Base-by-base conservation (phyloP, 2,113 vertebrate species). In the Hemichromis elongatus region DNA sequence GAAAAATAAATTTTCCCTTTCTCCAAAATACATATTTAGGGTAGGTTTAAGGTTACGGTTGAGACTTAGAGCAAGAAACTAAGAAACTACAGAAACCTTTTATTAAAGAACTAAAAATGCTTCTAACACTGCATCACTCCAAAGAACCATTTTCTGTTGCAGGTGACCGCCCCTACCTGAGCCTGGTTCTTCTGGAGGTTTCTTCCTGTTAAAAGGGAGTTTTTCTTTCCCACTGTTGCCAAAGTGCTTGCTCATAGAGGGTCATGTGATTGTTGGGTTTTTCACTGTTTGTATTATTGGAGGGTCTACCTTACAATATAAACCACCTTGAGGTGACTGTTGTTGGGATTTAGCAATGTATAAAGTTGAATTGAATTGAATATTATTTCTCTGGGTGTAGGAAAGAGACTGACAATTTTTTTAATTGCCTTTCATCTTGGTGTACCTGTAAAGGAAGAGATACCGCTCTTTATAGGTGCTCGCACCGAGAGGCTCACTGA, bases 381-480 rank as follows among this genome's bases (percentile, higher is more conserved):
- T 68, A 14, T 66, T 1, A 9, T 68, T 66, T 66, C n/a, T 24
- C 63, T 68, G 56, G 4, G 14, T 59, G 11, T 13, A 21, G 18
- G 19, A 33, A 40, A 66, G 4, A 40, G 3, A 68, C 37, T 40
- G 52, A 54, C 52, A 21, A 2, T 66, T 42, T 18, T 0, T 33
- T 33, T 19, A 4, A 33, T 33, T 59, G 33, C 6, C 6, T 63
- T 63, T 37, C 19, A 37, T 21, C 19, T 14, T 21, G 18, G 16
- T 16, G 16, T 86, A 95, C 98, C 97, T 98, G 94, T 98, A 99
- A 52, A 99, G 24, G 59, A 97, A 99, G 81, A 99, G 95, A 57
- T 99, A 99, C 91, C 96, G 95, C 91, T 99, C 98, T 87, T 96
- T 98, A 81, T 99, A 99, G 40, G 88, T 89, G 91, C 75, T 95